Percentiles rank a stretch among this genome's conserved stretches.
Conservation (phyloP, 2,888 invertebrate genomes). For the Drosophila testacea region DNA sequence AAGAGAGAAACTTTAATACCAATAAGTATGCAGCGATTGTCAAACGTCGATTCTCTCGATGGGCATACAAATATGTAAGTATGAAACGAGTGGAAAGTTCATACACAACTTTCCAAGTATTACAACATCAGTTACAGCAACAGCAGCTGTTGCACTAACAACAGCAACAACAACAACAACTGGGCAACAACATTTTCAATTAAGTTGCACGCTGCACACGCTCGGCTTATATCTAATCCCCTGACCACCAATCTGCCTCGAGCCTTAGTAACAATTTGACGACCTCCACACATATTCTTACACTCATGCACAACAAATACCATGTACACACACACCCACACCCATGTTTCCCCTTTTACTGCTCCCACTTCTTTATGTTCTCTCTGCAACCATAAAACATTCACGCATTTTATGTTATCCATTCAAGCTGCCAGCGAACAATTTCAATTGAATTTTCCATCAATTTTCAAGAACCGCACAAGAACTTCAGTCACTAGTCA, state of each 20-base stretch:
- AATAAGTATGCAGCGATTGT: conserved; percentile 29
- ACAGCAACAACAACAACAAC: conserved; percentile 17
- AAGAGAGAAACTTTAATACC: conserved; percentile 9
- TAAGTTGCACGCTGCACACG: conserved; percentile 54
- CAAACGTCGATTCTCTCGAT: conserved; percentile 36
- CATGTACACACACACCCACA: background rate
- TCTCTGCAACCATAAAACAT: conserved; percentile 43
- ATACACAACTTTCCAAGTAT: conserved; percentile 4
- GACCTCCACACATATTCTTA: conserved; percentile 3
- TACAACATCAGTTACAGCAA: conserved; percentile 2
- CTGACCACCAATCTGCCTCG: conserved; percentile 39
- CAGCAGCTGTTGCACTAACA: conserved; percentile 15
- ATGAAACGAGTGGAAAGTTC: background rate
- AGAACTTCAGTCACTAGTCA: conserved; percentile 26
- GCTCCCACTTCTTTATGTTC: conserved; percentile 10
- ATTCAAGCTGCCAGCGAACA: conserved; percentile 26
- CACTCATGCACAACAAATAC: background rate
- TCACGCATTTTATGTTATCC: conserved; percentile 40
- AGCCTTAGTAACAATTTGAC: conserved; percentile 42
- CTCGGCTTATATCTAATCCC: conserved; percentile 62
- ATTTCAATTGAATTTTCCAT: conserved; percentile 40
- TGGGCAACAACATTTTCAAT: conserved; percentile 61
- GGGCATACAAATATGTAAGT: conserved; percentile 24
- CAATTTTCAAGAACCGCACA: conserved; percentile 2
- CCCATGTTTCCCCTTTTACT: background rate